Evolutionary conservation across 2,797 vertebrate species (phyloP), one percentile per base, ranked within the genome.

Genomic region (Cyclopterus lumpus): DNA sequence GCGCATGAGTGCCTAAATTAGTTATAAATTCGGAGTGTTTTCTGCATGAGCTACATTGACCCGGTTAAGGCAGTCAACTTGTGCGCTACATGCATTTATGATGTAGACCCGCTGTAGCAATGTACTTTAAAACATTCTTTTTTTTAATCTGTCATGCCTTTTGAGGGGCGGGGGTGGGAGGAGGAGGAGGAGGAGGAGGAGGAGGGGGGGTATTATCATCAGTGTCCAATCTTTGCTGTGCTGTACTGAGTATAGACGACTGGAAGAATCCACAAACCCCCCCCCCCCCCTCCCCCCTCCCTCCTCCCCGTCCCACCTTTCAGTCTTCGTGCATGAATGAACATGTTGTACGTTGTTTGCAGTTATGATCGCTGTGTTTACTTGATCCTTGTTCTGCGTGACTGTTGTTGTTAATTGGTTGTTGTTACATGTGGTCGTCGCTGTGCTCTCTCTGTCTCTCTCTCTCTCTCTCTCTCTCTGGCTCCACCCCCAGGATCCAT

Each of bases 1-100:
- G 18, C 62, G 28, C 53, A 24, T 4, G 20, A 68, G 58, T 48
- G 18, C 6, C 28, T 67, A 53, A 66, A 44, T 73, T 68, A 49
- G 32, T 73, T 60, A 36, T 48, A 40, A 16, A 62, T 71, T 70
- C 28, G 24, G 10, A 75, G 51, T 7, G 42, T 62, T 71, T 60
- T 75, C 61, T 53, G 46, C 28, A 6, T 60, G 42, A 63, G 58
- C 58, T 49, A 16, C 16, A 36, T 66, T 79, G 82, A 73, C 75
- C 74, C 71, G 44, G 60, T 87, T 86, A 65, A 12, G 36, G 28
- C 69, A 46, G 68, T 60, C 51, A 9, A 5, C 53, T 30, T 49
- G 36, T 58, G 44, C 28, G 1, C 70, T 67, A 32, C 48, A 59
- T 73, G 62, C 65, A 68, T 71, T 71, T 58, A 51, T 65, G 65